Percentiles rank a stretch among this genome's conserved stretches.
Conservation (phyloP, 2,797 vertebrate species). For the Cynopterus sphinx region DNA sequence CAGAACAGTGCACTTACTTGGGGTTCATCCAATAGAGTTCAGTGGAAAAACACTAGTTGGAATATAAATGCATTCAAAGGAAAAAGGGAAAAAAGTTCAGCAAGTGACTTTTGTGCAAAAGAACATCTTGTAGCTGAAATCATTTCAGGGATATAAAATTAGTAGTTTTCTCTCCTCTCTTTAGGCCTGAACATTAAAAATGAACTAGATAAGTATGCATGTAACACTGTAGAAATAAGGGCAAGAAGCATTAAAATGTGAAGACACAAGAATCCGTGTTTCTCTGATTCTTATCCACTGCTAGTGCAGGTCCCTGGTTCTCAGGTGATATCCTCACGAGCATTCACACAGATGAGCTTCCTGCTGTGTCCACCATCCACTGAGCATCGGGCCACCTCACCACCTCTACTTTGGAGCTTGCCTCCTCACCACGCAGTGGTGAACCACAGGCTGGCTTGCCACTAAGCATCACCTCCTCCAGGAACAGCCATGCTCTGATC, state of each 20-base stretch:
- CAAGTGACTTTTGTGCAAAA: neutral
- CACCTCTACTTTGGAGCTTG: fast-evolving
- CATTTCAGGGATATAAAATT: neutral
- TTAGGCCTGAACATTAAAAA: neutral
- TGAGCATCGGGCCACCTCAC: fast-evolving
- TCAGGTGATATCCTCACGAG: fast-evolving
- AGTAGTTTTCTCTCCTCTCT: neutral
- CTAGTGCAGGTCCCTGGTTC: fast-evolving
- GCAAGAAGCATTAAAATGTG: neutral
- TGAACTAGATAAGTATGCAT: neutral
- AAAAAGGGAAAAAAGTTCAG: neutral
- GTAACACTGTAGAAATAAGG: neutral
- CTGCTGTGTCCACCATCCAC: fast-evolving
- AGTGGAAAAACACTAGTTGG: neutral
- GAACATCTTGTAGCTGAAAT: neutral
- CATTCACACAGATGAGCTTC: fast-evolving
- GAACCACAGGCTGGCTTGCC: no score
- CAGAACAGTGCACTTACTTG: neutral
- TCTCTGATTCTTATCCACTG: neutral
- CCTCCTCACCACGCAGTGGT: no score
- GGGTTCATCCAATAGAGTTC: neutral
- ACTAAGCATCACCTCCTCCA: no score
- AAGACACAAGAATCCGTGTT: neutral
- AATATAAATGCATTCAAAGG: neutral
- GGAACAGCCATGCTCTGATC: fast-evolving